Percentiles rank a stretch among this genome's conserved stretches.
phyloP scores from a whole-genome alignment of 2,888 invertebrate species.

The Taphrorychus bicolor region DNA sequence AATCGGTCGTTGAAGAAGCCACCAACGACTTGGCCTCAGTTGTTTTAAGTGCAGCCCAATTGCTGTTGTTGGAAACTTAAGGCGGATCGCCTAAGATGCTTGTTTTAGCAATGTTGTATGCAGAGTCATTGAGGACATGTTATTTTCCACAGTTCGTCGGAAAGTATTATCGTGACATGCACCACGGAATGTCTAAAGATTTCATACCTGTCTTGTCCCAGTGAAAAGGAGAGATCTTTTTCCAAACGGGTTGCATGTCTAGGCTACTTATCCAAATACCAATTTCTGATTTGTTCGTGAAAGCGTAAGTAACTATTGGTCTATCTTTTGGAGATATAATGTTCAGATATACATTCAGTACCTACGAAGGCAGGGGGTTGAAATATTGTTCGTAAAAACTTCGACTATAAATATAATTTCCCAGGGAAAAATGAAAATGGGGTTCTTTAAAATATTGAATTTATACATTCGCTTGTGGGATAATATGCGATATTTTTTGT shows the following conservation, averaged over 20 bases:
- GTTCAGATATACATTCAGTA: not conserved
- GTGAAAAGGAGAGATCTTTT: not conserved
- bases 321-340: not conserved
- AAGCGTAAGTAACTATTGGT: not conserved
- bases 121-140: no score
- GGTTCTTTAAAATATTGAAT: not conserved
- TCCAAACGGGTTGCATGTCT: not conserved
- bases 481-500: not conserved
- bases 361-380: not conserved
- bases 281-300: not conserved
- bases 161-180: not conserved
- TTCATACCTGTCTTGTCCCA: not conserved
- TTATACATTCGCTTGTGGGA: not conserved
- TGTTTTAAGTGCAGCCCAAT: conserved; percentile 49
- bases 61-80: conserved; percentile 35
- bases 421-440: not conserved
- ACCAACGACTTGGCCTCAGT: conserved; percentile 43
- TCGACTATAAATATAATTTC: not conserved
- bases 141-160: not conserved
- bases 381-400: not conserved
- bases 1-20: conserved; percentile 57
- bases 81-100: conserved; percentile 18
- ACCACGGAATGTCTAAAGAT: not conserved
- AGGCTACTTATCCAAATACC: not conserved
- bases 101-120: conserved; percentile 27